Conservation (phyloP, 2,888 invertebrate genomes). For the Amphipoea lucens region DNA sequence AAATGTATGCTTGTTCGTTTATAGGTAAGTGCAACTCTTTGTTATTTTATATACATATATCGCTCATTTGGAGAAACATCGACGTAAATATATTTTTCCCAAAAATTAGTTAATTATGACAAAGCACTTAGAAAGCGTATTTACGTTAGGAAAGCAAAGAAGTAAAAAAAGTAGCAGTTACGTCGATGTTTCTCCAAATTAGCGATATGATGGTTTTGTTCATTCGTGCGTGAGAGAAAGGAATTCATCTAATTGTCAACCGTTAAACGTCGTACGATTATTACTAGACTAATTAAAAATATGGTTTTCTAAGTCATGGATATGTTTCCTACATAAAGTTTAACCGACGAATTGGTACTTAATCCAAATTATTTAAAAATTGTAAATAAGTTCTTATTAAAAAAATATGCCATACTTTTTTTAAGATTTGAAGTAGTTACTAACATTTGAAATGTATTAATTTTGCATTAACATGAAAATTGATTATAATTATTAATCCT, state of each 20-base stretch:
- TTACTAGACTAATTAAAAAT: neutral
- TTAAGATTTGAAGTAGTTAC: neutral
- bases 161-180: too few species aligned
- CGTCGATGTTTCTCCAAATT: too few species aligned
- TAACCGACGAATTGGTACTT: neutral
- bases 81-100: too few species aligned
- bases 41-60: neutral
- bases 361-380: neutral
- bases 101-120: too few species aligned
- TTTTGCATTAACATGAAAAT: neutral
- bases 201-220: neutral
- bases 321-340: neutral
- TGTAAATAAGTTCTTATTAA: neutral
- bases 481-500: neutral
- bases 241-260: neutral
- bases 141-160: too few species aligned
- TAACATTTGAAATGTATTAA: neutral
- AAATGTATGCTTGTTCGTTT: neutral
- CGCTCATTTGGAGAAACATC: too few species aligned
- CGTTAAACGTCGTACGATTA: too few species aligned
- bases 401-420: neutral
- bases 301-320: neutral
- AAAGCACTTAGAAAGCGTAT: too few species aligned
- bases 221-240: neutral
- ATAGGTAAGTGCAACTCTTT: neutral